phyloP scores from a whole-genome alignment of 2,888 invertebrate genomes.

The Ennomos erosarius region DNA sequence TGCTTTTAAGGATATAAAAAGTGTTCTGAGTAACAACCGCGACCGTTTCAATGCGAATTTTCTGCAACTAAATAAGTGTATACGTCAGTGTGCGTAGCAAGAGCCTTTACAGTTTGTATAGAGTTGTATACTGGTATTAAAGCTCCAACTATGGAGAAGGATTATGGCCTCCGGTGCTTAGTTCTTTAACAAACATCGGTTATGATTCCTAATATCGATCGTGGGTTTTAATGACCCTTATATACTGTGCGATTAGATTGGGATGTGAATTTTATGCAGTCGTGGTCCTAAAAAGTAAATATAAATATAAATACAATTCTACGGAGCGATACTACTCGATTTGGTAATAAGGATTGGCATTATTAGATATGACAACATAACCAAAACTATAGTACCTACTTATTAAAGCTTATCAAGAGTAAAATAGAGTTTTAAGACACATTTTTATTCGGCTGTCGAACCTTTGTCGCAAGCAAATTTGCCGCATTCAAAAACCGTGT shows the following conservation, averaged over 20 bases:
- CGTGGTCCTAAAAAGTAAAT: too few species aligned
- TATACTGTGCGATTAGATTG: neutral
- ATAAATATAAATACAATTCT: too few species aligned
- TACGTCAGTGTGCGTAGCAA: conserved; percentile 3
- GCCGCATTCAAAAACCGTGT: conserved; percentile 22
- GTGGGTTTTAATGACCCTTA: conserved; percentile 31
- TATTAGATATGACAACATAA: too few species aligned
- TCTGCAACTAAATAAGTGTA: neutral
- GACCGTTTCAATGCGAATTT: too few species aligned
- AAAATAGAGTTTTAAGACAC: too few species aligned
- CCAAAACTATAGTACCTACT: too few species aligned
- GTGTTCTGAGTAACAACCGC: too few species aligned
- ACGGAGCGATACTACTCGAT: too few species aligned
- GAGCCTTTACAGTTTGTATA: neutral
- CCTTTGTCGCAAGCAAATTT: conserved; percentile 1
- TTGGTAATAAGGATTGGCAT: too few species aligned
- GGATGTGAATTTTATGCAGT: neutral
- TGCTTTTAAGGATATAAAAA: too few species aligned
- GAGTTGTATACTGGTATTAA: conserved; percentile 12
- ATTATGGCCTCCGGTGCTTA: conserved; percentile 79
- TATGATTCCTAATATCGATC: conserved; percentile 78
- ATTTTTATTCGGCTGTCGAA: too few species aligned
- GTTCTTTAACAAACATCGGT: conserved; percentile 83
- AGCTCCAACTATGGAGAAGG: conserved; percentile 28
- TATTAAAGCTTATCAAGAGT: too few species aligned